phyloP scores from a whole-genome alignment of 2,797 vertebrate genomes.

The Oreochromis grahami region DNA sequence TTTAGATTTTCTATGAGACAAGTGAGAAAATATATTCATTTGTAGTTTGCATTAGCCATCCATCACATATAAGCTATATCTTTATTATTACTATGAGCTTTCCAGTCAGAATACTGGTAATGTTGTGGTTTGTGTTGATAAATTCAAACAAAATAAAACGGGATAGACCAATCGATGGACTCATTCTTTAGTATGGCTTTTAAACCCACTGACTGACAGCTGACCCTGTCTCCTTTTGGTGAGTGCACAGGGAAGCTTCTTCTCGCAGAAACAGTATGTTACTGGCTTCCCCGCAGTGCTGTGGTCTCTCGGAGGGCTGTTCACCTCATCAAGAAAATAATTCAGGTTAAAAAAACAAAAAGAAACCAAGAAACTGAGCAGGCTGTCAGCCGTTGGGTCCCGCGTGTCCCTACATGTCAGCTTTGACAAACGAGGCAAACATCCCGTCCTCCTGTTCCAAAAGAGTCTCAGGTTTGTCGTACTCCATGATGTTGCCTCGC shows the following conservation, averaged over 20 bases:
- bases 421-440: constrained; percentile 93
- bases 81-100: not conserved
- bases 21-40: not conserved
- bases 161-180: not conserved
- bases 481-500: constrained; percentile 92
- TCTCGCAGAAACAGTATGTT: not conserved
- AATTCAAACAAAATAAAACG: not conserved
- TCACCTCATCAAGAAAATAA: not conserved
- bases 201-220: not conserved
- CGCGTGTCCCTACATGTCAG: constrained; percentile 85
- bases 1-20: not conserved
- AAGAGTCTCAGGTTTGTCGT: constrained; percentile 88
- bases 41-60: not conserved
- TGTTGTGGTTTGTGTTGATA: not conserved
- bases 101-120: not conserved
- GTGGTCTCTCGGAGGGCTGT: not conserved
- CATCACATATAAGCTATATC: not conserved
- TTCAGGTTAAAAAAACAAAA: not conserved
- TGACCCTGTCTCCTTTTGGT: not conserved
- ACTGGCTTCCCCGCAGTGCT: not conserved
- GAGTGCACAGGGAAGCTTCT: not conserved
- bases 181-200: not conserved
- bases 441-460: constrained; percentile 89
- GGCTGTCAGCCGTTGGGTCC: not conserved
- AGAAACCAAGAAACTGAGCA: not conserved